Evolutionary conservation across 1,140 invertebrate species (phyloP), one percentile per base, ranked within the genome.

Genomic region (Galleria mellonella): DNA sequence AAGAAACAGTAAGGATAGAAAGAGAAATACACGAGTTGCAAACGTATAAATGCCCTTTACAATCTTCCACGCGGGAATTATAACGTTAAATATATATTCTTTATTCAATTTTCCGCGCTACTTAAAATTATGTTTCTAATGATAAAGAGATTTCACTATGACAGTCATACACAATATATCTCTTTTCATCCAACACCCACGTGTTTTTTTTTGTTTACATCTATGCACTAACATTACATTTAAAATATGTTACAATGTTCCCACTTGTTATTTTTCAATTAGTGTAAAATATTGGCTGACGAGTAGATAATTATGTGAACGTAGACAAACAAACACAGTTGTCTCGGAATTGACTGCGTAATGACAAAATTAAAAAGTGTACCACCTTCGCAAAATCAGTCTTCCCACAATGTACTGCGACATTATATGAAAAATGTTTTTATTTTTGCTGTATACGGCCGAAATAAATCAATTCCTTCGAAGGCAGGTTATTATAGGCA

Each of bases 201-300:
- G 54, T 68, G 56, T 64, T 75, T 62, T 17, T 35, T 31, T 23
- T 60, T 60, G 51, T 70, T 72, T 79, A 77, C 55, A 72, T 68
- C 77, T 82, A 82, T 72, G 64, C 62, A 54, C 72, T 83, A 83
- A 79, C 61, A 72, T 81, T 79, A 76, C 57, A 61, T 81, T 79
- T 77, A 78, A 76, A 78, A 84, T 84, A 84, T 82, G 81, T 84
- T 82, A 78, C 72, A 82, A 71, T 84, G 81, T 72, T 84, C 81
- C 81, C 81, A 75, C 58, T 74, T 81, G 77, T 84, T 83, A 65
- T 72, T 75, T 75, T 66, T 67, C 30, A 40, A 44, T 71, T n/a
- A 60, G 68, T 23, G 62, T 74, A 58, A 68, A 72, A 64, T 58
- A 55, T 62, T 63, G 64, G 46, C 47, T 62, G 53, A 67, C 43